A percentile compares a stretch with the other conserved stretches of the same genome.
These are phyloP conservation scores for Chloromyia formosa DNA, from an alignment of 2,888 invertebrate species.

Conservation along the genomic window DNA sequence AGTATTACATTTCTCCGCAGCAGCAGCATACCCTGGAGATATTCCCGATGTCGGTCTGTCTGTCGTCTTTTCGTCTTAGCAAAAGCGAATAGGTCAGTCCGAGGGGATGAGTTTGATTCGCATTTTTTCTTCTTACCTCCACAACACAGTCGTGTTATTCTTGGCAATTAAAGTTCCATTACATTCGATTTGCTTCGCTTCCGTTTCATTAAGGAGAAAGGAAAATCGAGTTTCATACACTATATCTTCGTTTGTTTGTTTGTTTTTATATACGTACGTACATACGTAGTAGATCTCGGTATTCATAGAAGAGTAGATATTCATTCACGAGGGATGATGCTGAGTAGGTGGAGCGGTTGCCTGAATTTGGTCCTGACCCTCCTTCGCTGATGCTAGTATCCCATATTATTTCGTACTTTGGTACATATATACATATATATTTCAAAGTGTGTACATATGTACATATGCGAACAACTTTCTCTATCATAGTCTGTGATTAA, in stretches of 20 bases:
- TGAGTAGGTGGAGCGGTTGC: too few relatives aligned
- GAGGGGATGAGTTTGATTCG: background rate
- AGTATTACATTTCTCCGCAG: background rate
- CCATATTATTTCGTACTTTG: constrained; percentile 4
- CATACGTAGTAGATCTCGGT: background rate
- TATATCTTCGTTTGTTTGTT: too few relatives aligned
- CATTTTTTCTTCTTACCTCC: background rate
- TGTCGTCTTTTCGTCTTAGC: background rate
- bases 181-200: constrained; percentile 50
- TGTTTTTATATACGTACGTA: too few relatives aligned
- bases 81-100: background rate
- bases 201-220: constrained; percentile 43
- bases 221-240: constrained; percentile 10
- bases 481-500: constrained; percentile 31
- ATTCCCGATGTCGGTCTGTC: background rate
- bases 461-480: constrained; percentile 24
- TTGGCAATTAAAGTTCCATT: constrained; percentile 53
- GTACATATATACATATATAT: background rate
- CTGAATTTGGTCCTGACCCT: too few relatives aligned
- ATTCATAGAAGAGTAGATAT: background rate
- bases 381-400: background rate
- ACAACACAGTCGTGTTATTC: constrained; percentile 10
- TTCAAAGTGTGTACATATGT: background rate
- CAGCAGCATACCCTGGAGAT: too few relatives aligned
- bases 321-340: too few relatives aligned